Conservation (phyloP, 2,113 vertebrate genomes). For the Gracilinanus agilis region DNA sequence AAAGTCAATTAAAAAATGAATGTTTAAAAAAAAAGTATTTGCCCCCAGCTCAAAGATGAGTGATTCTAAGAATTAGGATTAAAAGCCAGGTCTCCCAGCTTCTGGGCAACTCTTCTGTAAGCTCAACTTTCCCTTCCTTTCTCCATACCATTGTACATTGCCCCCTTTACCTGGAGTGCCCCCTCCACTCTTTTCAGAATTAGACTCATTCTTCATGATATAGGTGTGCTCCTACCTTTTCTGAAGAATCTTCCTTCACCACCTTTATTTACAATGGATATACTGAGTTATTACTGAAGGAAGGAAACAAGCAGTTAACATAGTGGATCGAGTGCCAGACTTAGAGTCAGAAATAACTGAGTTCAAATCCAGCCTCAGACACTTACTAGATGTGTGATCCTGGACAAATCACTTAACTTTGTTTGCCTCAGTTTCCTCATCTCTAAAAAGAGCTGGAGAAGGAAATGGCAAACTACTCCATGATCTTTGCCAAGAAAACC, state of each 20-base stretch:
- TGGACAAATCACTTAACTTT: too few relatives aligned
- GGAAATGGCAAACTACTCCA: too few relatives aligned
- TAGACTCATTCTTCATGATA: neutral
- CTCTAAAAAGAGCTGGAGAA: too few relatives aligned
- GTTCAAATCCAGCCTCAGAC: too few relatives aligned
- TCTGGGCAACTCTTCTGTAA: neutral
- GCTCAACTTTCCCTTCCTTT: neutral
- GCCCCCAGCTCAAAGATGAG: neutral
- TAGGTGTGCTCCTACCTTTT: neutral
- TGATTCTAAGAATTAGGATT: neutral
- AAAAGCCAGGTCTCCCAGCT: neutral
- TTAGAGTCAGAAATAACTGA: too few relatives aligned
- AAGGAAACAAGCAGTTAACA: neutral
- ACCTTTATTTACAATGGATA: neutral
- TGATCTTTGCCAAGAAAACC: too few relatives aligned
- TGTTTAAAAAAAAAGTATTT: neutral
- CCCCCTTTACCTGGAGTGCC: neutral
- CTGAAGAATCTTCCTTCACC: neutral
- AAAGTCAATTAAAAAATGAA: too few relatives aligned
- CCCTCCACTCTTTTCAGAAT: neutral
- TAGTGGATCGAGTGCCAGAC: too few relatives aligned
- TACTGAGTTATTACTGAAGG: neutral
- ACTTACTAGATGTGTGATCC: too few relatives aligned
- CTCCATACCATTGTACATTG: neutral
- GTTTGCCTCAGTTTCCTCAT: too few relatives aligned